Conservation (phyloP, 2,888 invertebrate species). For the Andrena camellia region DNA sequence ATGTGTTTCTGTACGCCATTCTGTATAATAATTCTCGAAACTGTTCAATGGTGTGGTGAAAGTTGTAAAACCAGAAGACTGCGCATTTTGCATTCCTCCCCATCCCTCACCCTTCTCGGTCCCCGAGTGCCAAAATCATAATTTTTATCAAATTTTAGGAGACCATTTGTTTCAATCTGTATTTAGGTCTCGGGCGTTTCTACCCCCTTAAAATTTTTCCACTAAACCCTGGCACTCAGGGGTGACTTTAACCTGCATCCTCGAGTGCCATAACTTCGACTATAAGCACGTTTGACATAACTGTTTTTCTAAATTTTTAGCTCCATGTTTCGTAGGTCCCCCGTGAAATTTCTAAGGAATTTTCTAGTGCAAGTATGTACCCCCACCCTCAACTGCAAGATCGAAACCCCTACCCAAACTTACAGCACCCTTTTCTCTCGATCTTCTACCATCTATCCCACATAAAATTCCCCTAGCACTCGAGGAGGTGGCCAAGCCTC, state of each 20-base stretch:
- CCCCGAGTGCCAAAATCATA: neutral
- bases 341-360: too few species aligned
- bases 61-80: constrained; percentile 5
- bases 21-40: too few species aligned
- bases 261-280: too few species aligned
- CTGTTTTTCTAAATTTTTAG: too few species aligned
- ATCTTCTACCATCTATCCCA: neutral
- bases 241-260: too few species aligned
- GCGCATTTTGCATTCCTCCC: constrained; percentile 2
- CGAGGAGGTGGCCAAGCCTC: neutral
- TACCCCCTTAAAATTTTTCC: neutral
- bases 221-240: neutral
- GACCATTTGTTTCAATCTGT: too few species aligned
- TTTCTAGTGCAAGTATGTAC: neutral
- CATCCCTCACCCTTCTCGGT: neutral
- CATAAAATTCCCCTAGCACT: neutral
- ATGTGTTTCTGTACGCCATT: too few species aligned
- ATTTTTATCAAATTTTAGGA: neutral
- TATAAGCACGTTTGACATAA: too few species aligned
- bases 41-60: neutral
- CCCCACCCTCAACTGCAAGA: neutral
- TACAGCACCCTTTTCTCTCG: too few species aligned
- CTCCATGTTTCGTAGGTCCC: too few species aligned
- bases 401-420: too few species aligned
- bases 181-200: neutral